These are phyloP conservation scores for Syngnathus floridae DNA, from an alignment of 2,113 vertebrate genomes.

Conservation along the genomic window DNA sequence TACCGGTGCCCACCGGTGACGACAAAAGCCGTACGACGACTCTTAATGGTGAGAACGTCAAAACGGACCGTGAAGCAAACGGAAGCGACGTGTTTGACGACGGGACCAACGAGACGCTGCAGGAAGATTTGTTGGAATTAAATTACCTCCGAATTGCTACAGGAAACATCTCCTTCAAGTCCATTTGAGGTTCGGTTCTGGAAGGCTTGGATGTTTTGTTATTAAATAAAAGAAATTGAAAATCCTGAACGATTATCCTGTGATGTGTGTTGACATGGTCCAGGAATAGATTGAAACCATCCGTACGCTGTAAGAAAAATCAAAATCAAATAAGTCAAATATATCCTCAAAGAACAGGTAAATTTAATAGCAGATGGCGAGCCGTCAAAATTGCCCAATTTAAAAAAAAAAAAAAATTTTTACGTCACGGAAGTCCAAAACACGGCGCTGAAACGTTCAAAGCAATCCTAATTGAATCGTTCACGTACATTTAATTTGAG, in stretches of 20 bases:
- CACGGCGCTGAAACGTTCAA: no score
- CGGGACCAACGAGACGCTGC: neutral
- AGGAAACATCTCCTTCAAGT: slow-evolving; percentile 39
- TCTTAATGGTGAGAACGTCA: neutral
- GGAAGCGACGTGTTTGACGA: slow-evolving; percentile 16
- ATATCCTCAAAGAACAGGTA: no score
- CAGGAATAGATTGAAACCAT: no score
- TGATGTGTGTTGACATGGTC: no score
- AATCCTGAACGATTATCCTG: no score
- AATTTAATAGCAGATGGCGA: no score
- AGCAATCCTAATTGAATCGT: no score
- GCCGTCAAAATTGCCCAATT: no score
- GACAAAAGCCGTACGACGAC: neutral
- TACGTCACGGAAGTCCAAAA: no score
- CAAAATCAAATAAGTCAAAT: no score
- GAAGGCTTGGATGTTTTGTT: neutral
- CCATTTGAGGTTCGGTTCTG: neutral
- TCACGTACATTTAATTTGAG: neutral
- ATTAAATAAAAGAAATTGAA: neutral
- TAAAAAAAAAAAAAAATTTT: no score
- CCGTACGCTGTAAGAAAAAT: no score
- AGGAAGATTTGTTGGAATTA: slow-evolving; percentile 22
- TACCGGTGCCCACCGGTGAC: neutral
- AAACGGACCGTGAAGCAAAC: slow-evolving; percentile 25
- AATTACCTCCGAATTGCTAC: slow-evolving; percentile 41